Conservation (phyloP, 2,113 vertebrate genomes). For the Okapia johnstoni region DNA sequence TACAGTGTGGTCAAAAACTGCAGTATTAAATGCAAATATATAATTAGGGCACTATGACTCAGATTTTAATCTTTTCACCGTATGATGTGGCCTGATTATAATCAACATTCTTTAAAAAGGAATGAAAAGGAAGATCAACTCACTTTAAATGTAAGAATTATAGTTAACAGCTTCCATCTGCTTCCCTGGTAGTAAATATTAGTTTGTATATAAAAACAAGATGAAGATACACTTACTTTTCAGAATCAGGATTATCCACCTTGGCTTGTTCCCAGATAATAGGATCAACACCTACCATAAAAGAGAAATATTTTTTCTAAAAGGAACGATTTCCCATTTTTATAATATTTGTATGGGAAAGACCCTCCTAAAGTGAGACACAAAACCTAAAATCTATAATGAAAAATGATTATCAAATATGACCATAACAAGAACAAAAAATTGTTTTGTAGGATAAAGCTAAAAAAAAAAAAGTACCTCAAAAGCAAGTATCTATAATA, state of each 20-base stretch:
- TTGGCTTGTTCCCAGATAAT: constrained; percentile 99
- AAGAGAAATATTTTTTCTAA: constrained; percentile 33
- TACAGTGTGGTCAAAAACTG: neutral
- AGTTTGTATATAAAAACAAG: neutral
- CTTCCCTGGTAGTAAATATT: neutral
- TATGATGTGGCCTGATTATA: neutral
- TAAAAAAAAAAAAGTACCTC: neutral
- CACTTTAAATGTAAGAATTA: neutral
- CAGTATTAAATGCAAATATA: constrained; percentile 10
- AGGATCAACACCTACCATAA: constrained; percentile 91
- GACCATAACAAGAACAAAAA: neutral
- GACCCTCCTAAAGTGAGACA: neutral
- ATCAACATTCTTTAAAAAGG: neutral
- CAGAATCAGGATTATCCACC: constrained; percentile 97
- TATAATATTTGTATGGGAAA: neutral
- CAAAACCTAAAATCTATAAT: neutral
- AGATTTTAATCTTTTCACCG: neutral
- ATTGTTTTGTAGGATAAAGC: neutral
- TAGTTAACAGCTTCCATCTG: neutral
- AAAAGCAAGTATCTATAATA: neutral
- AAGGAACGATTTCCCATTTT: neutral
- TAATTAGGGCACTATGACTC: neutral
- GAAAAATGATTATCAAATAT: constrained; percentile 11
- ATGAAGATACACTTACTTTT: constrained; percentile 86
- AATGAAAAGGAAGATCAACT: constrained; percentile 20